Conservation (phyloP, 2,888 invertebrate genomes). For the Gastracanthus pulcherrimus region DNA sequence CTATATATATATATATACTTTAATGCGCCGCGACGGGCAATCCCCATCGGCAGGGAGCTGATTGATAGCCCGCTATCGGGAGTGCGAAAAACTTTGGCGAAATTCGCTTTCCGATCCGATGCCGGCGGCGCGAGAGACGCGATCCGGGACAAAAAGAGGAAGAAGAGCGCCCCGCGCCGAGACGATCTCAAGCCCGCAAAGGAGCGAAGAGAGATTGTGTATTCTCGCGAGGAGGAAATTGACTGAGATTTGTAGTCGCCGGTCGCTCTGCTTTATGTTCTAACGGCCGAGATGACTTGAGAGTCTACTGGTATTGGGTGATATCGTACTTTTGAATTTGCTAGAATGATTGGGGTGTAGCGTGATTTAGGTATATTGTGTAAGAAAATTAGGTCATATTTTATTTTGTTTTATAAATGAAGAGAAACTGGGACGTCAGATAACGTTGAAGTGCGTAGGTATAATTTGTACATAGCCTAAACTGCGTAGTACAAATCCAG, state of each 20-base stretch:
- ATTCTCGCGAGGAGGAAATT: constrained; percentile 2
- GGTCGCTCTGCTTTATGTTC: background rate
- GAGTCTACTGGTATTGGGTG: too few relatives aligned
- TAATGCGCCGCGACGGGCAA: constrained; percentile 32
- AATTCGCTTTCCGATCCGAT: constrained; percentile 28
- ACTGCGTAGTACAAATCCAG: too few relatives aligned
- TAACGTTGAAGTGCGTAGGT: too few relatives aligned
- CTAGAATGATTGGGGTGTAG: too few relatives aligned
- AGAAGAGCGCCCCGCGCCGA: background rate
- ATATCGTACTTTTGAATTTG: too few relatives aligned
- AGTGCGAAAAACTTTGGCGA: constrained; percentile 26
- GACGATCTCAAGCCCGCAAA: background rate
- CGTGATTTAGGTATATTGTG: too few relatives aligned
- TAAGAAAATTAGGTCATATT: too few relatives aligned
- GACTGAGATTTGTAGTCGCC: constrained; percentile 1
- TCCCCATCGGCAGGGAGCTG: constrained; percentile 13
- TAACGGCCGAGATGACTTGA: too few relatives aligned
- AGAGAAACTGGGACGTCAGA: too few relatives aligned
- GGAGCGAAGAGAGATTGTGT: background rate
- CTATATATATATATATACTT: too few relatives aligned
- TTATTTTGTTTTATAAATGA: too few relatives aligned
- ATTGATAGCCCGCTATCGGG: constrained; percentile 40
- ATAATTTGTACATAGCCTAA: too few relatives aligned
- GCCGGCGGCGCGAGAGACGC: background rate
- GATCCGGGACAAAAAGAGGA: background rate